Conservation (phyloP, 2,797 vertebrate species). For the Eulemur mongoz region DNA sequence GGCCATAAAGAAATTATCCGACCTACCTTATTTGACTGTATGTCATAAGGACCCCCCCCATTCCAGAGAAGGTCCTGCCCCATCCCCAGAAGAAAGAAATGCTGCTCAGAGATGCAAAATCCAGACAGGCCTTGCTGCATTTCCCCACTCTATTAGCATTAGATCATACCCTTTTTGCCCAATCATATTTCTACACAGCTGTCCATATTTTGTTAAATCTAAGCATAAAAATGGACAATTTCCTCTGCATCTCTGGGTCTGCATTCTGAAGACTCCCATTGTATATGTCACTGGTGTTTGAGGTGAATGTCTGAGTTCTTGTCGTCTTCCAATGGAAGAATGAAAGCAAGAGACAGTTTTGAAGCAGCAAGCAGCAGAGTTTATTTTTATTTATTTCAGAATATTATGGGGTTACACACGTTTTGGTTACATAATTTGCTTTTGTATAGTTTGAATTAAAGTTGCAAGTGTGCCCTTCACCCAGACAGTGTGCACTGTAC, state of each 20-base stretch:
- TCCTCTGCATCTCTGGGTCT: neutral
- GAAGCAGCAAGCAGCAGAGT: neutral
- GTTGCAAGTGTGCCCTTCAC: no score
- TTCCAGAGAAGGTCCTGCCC: neutral
- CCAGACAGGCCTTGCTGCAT: neutral
- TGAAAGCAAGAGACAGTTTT: neutral
- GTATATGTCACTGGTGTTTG: no score
- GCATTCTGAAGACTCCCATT: neutral
- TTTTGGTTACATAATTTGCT: no score
- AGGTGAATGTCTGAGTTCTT: neutral
- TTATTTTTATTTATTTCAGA: neutral
- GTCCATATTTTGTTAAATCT: neutral
- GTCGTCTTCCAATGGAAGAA: neutral
- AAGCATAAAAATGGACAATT: neutral
- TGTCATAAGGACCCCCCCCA: neutral
- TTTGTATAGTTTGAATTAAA: no score
- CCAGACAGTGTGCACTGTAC: no score
- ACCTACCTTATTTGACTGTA: neutral
- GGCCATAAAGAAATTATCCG: neutral
- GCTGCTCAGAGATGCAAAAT: neutral
- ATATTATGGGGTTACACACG: no score
- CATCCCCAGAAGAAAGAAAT: neutral
- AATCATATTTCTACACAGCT: neutral
- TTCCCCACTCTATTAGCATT: neutral
- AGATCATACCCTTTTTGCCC: neutral